Evolutionary conservation across 2,888 invertebrate genomes (phyloP).

Genomic region (Acrobasis suavella): DNA sequence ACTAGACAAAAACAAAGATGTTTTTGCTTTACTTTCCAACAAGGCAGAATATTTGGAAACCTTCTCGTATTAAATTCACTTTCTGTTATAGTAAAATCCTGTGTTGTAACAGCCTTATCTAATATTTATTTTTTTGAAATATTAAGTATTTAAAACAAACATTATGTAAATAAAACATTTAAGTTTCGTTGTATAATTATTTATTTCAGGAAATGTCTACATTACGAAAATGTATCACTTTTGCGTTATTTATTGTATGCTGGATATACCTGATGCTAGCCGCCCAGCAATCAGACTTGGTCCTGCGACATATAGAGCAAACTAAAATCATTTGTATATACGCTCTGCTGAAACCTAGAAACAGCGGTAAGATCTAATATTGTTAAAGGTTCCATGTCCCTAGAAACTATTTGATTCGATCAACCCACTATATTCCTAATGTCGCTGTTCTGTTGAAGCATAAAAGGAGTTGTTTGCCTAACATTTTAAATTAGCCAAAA

Average conservation of each 20-base stretch:
- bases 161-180: no score
- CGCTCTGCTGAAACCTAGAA: constrained; percentile 30
- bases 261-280: constrained; percentile 17
- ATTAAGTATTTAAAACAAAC: no score
- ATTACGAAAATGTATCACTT: not conserved
- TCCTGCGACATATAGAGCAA: constrained; percentile 50
- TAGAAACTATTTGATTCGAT: not conserved
- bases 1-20: no score
- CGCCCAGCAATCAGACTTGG: constrained; percentile 44
- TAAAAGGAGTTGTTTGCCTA: no score
- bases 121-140: no score
- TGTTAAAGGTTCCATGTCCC: not conserved
- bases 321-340: constrained; percentile 27
- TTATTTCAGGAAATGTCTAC: constrained; percentile 6
- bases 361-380: constrained; percentile 40
- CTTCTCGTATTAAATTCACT: no score
- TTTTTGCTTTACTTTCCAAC: no score
- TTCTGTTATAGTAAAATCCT: no score
- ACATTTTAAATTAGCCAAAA: no score
- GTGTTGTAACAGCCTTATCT: no score
- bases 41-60: no score
- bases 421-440: not conserved
- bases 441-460: no score
- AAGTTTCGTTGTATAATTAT: not conserved
- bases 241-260: not conserved